These are phyloP conservation scores for Pelmatolapia mariae DNA, from an alignment of 2,113 vertebrate species.

Conservation along the genomic window DNA sequence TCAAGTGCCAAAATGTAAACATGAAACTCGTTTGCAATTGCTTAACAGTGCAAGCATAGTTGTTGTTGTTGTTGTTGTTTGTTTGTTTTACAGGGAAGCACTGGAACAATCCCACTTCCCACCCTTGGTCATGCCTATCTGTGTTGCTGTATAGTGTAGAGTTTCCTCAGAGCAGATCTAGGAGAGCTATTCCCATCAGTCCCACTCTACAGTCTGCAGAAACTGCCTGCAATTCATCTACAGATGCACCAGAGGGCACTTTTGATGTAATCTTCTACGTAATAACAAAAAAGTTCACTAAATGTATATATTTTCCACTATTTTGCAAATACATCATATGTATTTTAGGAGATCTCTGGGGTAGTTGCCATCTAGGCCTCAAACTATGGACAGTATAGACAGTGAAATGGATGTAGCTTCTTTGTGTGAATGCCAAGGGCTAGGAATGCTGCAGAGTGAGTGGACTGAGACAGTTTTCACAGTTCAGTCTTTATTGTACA, in stretches of 20 bases:
- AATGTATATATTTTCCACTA: not conserved
- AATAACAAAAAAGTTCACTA: not conserved
- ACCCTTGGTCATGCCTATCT: not conserved
- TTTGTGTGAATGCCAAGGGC: not conserved
- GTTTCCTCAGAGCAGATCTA: not conserved
- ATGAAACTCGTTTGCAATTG: not conserved
- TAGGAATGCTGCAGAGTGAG: not conserved
- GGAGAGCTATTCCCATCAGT: not conserved
- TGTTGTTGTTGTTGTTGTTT: not conserved
- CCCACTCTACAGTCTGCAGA: not conserved
- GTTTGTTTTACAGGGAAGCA: not conserved
- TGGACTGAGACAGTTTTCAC: not conserved
- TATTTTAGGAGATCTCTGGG: not conserved
- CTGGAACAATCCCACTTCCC: not conserved
- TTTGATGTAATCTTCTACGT: not conserved
- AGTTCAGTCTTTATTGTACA: not conserved
- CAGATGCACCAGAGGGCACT: not conserved
- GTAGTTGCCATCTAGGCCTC: not conserved
- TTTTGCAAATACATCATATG: not conserved
- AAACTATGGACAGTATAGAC: not conserved
- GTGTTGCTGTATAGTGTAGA: not conserved
- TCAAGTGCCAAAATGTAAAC: not conserved
- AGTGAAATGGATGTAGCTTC: not conserved
- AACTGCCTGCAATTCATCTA: not conserved
- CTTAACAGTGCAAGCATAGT: fast-evolving